Evolutionary conservation across 2,888 invertebrate species (phyloP), one percentile per base, ranked within the genome.

Genomic region (Drosophila glabriapex): DNA sequence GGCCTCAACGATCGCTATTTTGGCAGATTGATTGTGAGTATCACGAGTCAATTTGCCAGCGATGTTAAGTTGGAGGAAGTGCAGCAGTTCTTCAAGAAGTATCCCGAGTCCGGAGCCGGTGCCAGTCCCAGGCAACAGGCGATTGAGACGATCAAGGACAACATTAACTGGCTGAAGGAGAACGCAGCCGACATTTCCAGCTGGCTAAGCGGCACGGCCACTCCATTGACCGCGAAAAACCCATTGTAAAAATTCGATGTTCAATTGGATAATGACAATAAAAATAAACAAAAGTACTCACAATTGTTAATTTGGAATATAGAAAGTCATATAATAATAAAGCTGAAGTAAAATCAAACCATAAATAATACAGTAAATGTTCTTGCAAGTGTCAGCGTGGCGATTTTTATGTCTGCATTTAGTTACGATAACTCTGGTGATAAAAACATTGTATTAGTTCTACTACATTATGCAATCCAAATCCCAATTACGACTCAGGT

Each of bases 61-160:
- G 93, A 95, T 35, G 92, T 94, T 0, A 95, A 95, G 90, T 94
- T 97, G 1, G 93, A 95, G 72, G 97, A 98, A 95, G 96, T 97
- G 94, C 93, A 95, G 82, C 92, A 93, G 0, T 98, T 98, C 93
- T 98, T 97, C 91, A 93, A 91, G 0, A 94, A 95, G 80, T 95
- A 97, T 92, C 97, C 98, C 0, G 96, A 98, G 0, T 97, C 97
- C 0, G 98, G 98, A 0, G 97, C 98, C 0, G 98, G 98, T 0
- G 95, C 94, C 33, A 92, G 95, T 7, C 95, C 95, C 0, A 94
- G 98, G 29, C 94, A 94, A n/a, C 95, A 95, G 78, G 97, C 98
- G 0, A 91, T 97, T 1, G 97, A 97, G 92, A 96, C 94, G 0
- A 96, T 97, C 0, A 93, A 94, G 33, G 96, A 95, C 88, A 98